Conservation (phyloP, 2,113 vertebrate genomes). For the Malurus alboscapulatus region DNA sequence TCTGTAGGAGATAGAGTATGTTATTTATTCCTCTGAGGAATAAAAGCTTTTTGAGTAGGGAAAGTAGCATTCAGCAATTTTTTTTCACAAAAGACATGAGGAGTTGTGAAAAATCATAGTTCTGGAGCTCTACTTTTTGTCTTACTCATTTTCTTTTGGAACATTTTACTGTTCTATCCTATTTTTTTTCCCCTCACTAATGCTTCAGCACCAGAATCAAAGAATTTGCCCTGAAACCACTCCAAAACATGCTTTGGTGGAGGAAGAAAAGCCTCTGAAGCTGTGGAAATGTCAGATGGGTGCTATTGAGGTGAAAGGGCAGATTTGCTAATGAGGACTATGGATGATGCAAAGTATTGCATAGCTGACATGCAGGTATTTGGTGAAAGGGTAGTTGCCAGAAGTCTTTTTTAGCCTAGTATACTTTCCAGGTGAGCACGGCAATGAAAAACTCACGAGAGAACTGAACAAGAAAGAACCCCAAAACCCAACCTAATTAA, state of each 20-base stretch:
- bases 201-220: neutral
- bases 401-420: neutral
- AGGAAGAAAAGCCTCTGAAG: neutral
- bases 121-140: neutral
- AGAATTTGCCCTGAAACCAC: slow-evolving; percentile 17
- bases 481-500: neutral
- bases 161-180: neutral
- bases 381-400: neutral
- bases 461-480: neutral
- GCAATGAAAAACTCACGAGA: neutral
- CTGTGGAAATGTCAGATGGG: neutral
- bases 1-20: neutral
- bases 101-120: neutral
- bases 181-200: neutral
- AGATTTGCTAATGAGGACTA: neutral
- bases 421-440: neutral
- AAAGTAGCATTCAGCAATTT: neutral
- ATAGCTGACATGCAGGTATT: neutral
- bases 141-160: neutral
- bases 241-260: neutral
- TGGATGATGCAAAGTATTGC: neutral
- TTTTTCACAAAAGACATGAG: neutral
- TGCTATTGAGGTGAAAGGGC: neutral
- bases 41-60: neutral
- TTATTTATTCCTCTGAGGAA: neutral